Evolutionary conservation across 1,140 invertebrate genomes (phyloP).

Genomic region (Drosophila parabipectinata): DNA sequence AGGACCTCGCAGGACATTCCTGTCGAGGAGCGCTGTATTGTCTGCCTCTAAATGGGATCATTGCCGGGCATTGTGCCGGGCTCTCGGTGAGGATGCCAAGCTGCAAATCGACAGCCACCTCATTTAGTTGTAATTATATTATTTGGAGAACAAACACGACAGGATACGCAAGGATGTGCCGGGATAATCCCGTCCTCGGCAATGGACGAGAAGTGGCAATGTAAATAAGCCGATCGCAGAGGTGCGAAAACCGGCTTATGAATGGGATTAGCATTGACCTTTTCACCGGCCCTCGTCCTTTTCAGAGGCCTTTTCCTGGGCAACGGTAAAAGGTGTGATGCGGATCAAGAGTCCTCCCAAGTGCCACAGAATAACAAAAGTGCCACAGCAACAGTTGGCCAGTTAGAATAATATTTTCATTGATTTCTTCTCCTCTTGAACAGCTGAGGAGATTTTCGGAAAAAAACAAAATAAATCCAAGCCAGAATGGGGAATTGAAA

Average conservation of each 20-base stretch:
- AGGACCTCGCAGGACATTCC: conserved; percentile 53
- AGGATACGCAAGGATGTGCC: conserved; percentile 17
- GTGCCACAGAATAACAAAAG: conserved; percentile 40
- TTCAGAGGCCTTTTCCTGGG: conserved; percentile 1
- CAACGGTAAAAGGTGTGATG: conserved; percentile 31
- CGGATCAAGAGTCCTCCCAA: conserved; percentile 10
- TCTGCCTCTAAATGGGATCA: conserved; percentile 48
- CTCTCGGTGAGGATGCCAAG: neutral
- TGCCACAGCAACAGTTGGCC: conserved; percentile 44
- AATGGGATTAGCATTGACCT: conserved; percentile 50
- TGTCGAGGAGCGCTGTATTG: conserved; percentile 29
- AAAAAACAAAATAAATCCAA: neutral
- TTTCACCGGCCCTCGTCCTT: neutral
- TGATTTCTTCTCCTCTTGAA: neutral
- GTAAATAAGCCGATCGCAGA: conserved; percentile 38
- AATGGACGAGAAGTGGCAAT: conserved; percentile 27
- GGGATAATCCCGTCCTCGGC: conserved; percentile 21
- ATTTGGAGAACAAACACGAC: conserved; percentile 63
- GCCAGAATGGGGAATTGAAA: neutral
- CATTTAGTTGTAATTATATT: conserved; percentile 78
- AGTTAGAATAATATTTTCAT: conserved; percentile 36
- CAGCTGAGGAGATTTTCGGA: conserved; percentile 16
- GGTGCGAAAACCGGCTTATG: conserved; percentile 38
- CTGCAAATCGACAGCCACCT: conserved; percentile 5
- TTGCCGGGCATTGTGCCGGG: conserved; percentile 1